These are phyloP conservation scores for Acrocera orbiculus DNA, from an alignment of 2,888 invertebrate genomes.

Conservation along the genomic window DNA sequence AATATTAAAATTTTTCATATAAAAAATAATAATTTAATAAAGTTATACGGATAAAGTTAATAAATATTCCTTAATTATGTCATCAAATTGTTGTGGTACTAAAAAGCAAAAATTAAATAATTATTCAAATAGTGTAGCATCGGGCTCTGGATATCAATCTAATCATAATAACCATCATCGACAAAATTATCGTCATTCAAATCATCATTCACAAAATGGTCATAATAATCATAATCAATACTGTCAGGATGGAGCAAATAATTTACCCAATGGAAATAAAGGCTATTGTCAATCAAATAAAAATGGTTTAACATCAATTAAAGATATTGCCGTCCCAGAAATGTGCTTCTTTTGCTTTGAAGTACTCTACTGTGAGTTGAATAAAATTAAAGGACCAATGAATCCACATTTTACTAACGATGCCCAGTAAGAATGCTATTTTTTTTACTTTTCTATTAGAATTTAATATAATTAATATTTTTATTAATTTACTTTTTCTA, in stretches of 20 bases:
- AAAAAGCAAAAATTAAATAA: constrained; percentile 83
- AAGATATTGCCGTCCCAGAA: constrained; percentile 65
- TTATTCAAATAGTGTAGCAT: constrained; percentile 10
- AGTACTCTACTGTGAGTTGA: constrained; percentile 85
- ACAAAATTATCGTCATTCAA: constrained; percentile 1
- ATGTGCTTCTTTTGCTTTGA: constrained; percentile 99
- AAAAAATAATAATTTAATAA: no score
- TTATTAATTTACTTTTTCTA: no score
- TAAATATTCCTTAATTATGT: no score
- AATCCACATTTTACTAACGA: constrained; percentile 87
- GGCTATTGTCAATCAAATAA: constrained; percentile 2
- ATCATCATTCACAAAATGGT: neutral
- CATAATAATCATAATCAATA: neutral
- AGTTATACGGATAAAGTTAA: no score
- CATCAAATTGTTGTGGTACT: constrained; percentile 79
- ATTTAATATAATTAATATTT: no score
- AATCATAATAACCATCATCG: constrained; percentile 1
- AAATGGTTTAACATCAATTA: constrained; percentile 18
- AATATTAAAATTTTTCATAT: no score
- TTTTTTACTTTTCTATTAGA: no score
- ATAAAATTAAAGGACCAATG: constrained; percentile 82
- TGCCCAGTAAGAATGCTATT: constrained; percentile 77
- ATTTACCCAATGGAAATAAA: constrained; percentile 2
- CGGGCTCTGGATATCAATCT: constrained; percentile 1
- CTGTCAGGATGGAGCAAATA: constrained; percentile 1